Base-by-base conservation (phyloP, 2,797 vertebrate species). In the Cryptoprocta ferox region DNA sequence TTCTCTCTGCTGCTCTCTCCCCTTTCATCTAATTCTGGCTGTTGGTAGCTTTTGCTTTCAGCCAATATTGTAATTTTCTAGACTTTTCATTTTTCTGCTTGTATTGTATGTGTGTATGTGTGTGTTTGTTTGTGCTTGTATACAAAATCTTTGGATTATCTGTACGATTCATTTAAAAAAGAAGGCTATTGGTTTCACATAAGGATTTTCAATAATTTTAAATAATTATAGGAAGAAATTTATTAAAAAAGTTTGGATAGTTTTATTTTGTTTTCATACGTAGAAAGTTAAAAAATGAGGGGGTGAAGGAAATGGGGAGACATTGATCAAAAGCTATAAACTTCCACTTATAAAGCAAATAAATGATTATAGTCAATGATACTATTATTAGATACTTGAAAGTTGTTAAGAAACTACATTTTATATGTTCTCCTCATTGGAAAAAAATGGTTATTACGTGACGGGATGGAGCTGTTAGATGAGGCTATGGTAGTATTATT, bases 131-230 rank as follows among this genome's bases (percentile, higher is more conserved):
- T n/a, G 18, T 73, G n/a, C 6, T 2, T 45, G 7, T 3, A 5
- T 19, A 3, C n/a, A 48, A 70, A 53, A n/a, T 80, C n/a, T 4
- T 39, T 94, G 48, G 4, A 89, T 75, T 35, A 85, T 66, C 56
- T 82, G 30, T 75, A 24, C 85, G 32, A 70, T 50, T 88, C 35
- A 96, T 61, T 80, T 9, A 35, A 91, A 76, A 82, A 92, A n/a
- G n/a, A 75, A 30, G 0, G 0, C 48, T 70, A 56, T 35, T 70
- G 13, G 7, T 39, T 92, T 91, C 13, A 63, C 13, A 68, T 53
- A 71, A 12, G 1, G 0, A 91, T 73, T 83, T 95, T 91, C 8
- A 66, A 82, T 53, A 28, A 61, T 73, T 85, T 82, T 79, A 80
- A 87, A 42, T 12, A 73, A 78, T 15, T 56, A 35, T 37, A 50